Evolutionary conservation across 2,113 vertebrate species (phyloP), one percentile per base, ranked within the genome.

Genomic region (Leptobrachium leishanense): DNA sequence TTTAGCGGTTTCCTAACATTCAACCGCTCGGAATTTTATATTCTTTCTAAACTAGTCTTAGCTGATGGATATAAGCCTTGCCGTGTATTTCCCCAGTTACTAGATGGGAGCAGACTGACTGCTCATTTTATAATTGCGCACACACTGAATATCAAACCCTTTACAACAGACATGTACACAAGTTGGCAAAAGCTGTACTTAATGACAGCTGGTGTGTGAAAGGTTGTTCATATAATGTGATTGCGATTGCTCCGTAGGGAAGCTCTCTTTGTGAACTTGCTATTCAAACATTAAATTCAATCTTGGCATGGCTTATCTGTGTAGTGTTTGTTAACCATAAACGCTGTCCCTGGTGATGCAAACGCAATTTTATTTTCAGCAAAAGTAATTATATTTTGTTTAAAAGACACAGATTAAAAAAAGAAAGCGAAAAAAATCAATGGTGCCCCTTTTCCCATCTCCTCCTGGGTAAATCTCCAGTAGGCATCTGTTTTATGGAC

Each of bases 181-280:
- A 13, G 43, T 65, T 65, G 62, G 20, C 43, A 9, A 65, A 75
- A 50, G 59, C 15, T 46, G 2, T 44, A 1, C 64, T 74, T 74
- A 74, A 74, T 74, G 57, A 74, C 57, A 44, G 57, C 72, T 59
- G 55, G 5, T 42, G 39, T 54, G 43, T 31, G 41, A 67, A 75
- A 67, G 31, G 74, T 63, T 75, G 39, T 75, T 64, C 59, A 40
- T 44, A 75, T 39, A 63, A 66, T 63, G 65, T 67, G 44, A 75
- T 75, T 75, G 44, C 53, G 67, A 54, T 10, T 1, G 39, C 74
- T 75, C 74, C 39, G 59, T 53, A 53, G 74, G 74, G 63, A 67
- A 43, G 2, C 15, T 7, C 64, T 62, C 31, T 67, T 70, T 40
- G 7, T 75, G 42, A 80, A 15, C 75, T 75, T 68, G 11, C 44